Evolutionary conservation across 2,113 vertebrate species (phyloP), one percentile per base, ranked within the genome.

Genomic region (Aptenodytes patagonicus): DNA sequence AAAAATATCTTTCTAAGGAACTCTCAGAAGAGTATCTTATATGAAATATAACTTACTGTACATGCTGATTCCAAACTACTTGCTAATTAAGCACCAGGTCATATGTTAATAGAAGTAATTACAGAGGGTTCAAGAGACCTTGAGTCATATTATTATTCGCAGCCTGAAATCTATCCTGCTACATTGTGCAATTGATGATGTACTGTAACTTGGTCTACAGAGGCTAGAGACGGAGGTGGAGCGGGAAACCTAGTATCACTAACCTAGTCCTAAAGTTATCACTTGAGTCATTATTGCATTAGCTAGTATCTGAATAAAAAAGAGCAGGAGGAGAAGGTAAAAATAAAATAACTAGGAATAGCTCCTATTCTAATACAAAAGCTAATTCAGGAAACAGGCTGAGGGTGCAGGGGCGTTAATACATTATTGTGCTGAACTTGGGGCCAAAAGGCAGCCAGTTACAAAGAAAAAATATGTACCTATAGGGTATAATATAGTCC

Each of bases 81-180:
- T 24, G 11, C 64, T 88, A 87, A 89, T 89, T 89, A 93, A 83
- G 24, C 44, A 80, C 46, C 76, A 87, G 57, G 18, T 96, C 54
- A 89, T 87, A 32, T 77, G 34, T 72, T 91, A 84, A 72, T 25
- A 72, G 36, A 93, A 86, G 31, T 86, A 90, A 90, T 91, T 89
- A 65, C 17, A 58, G 49, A 72, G 16, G 11, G 28, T 91, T 89
- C 73, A 93, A 90, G 78, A 81, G 38, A 87, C 46, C 26, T 58
- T 58, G 40, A 89, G 71, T 54, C 36, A 36, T 40, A 77, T 46
- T 87, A 44, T 70, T 87, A 87, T 54, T 78, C 7, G 3, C 34
- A 64, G 38, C 13, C 69, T 19, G 16, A 91, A 75, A 58, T 71
- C 26, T 77, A 46, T 70, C 52, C 18, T 80, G 7, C 25, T 65